These are phyloP conservation scores for Xylocampa areola DNA, from an alignment of 2,888 invertebrate genomes.

Conservation along the genomic window DNA sequence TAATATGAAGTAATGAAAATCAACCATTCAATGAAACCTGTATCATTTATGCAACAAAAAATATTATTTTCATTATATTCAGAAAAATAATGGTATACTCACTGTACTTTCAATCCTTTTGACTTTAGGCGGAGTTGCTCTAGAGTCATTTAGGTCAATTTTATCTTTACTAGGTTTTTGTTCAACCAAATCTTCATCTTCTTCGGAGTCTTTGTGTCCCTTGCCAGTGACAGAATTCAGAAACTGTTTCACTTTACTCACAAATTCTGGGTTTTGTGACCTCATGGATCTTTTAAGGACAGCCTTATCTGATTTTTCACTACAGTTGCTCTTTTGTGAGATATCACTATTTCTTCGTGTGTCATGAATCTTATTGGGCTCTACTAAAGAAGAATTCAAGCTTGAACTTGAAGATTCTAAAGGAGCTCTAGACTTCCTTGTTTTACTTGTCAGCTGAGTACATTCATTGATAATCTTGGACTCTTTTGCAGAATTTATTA, in stretches of 20 bases:
- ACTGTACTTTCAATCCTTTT: conserved; percentile 61
- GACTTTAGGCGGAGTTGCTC: conserved; percentile 62
- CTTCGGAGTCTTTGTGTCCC: conserved; percentile 73
- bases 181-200: conserved; percentile 66
- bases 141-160: conserved; percentile 49
- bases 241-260: conserved; percentile 90
- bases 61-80: background rate
- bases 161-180: conserved; percentile 63
- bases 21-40: conserved; percentile 1
- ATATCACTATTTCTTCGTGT: conserved; percentile 76
- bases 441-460: conserved; percentile 87
- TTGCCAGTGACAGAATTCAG: conserved; percentile 87
- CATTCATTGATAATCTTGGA: conserved; percentile 91
- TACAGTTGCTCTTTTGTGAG: conserved; percentile 78
- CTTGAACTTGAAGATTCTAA: conserved; percentile 84
- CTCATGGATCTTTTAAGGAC: conserved; percentile 88
- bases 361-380: conserved; percentile 71
- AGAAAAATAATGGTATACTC: conserved; percentile 41
- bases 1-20: background rate
- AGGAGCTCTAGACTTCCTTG: conserved; percentile 81
- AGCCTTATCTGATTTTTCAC: conserved; percentile 79
- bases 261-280: conserved; percentile 91
- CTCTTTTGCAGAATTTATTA: conserved; percentile 92
- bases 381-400: conserved; percentile 77
- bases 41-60: conserved; percentile 2